Evolutionary conservation across 2,888 invertebrate species (phyloP).

Genomic region (Biston betularia): DNA sequence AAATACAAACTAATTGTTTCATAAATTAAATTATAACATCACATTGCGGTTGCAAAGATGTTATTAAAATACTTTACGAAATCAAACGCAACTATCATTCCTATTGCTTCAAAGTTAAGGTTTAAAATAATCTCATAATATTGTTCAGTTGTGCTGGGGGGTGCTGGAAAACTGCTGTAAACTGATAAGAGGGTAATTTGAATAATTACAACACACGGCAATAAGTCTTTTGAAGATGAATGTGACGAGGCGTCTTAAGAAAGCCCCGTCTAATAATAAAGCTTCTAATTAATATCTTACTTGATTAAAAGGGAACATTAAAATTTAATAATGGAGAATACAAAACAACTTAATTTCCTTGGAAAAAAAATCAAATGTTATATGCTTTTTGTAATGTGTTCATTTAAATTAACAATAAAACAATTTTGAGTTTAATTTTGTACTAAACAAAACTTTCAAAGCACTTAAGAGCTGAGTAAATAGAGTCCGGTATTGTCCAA

Average conservation of each 20-base stretch:
- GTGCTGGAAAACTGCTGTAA: constrained; percentile 73
- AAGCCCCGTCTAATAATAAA: constrained; percentile 48
- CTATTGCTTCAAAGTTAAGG: constrained; percentile 42
- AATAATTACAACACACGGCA: constrained; percentile 75
- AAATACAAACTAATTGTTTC: constrained; percentile 59
- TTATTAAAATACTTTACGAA: constrained; percentile 37
- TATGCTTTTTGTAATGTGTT: too few species aligned
- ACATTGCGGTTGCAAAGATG: constrained; percentile 55
- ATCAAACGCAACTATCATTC: constrained; percentile 37
- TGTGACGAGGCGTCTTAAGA: constrained; percentile 62
- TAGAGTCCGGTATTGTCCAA: too few species aligned
- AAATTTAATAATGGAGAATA: background rate
- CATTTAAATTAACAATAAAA: too few species aligned
- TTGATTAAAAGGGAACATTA: constrained; percentile 19
- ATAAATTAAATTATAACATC: constrained; percentile 57
- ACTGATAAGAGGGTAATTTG: constrained; percentile 79
- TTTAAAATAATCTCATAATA: constrained; percentile 36
- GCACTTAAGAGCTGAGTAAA: too few species aligned
- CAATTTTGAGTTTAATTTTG: too few species aligned
- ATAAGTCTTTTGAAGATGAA: constrained; percentile 76
- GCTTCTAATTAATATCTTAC: constrained; percentile 45
- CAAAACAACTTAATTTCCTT: too few species aligned
- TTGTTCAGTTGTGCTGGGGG: constrained; percentile 41
- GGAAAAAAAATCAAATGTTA: too few species aligned
- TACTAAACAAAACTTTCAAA: too few species aligned